Conservation (phyloP, 2,797 vertebrate species). For the Gephyroberyx darwinii region DNA sequence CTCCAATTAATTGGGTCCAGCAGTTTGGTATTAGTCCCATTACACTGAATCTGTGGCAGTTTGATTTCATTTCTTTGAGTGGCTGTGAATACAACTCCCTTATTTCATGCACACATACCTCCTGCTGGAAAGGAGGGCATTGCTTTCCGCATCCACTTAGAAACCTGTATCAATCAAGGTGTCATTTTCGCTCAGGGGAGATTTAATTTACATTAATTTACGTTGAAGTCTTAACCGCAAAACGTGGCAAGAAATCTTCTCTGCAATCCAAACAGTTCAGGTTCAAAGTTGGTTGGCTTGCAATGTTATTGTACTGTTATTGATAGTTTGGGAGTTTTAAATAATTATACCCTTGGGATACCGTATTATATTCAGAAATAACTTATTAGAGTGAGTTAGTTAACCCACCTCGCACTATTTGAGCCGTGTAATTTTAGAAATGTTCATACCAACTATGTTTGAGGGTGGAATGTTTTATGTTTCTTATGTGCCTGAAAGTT, state of each 20-base stretch:
- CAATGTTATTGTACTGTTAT: not conserved
- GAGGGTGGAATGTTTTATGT: no score
- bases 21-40: not conserved
- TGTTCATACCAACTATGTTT: no score
- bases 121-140: not conserved
- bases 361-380: no score
- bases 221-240: slow-evolving; percentile 43
- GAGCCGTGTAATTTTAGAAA: no score
- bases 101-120: not conserved
- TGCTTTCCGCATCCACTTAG: slow-evolving; percentile 28
- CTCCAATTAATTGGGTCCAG: not conserved
- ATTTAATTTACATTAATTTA: slow-evolving; percentile 61
- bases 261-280: not conserved
- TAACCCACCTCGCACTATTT: no score
- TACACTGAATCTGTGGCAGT: slow-evolving; percentile 25
- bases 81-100: not conserved
- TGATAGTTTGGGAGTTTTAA: not conserved
- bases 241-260: slow-evolving; percentile 45
- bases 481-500: no score
- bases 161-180: slow-evolving; percentile 10
- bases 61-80: slow-evolving; percentile 4
- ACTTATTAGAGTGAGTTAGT: no score
- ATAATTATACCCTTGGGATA: no score
- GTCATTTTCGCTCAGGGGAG: slow-evolving; percentile 32
- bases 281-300: slow-evolving; percentile 15